Conservation (phyloP, 2,888 invertebrate species). For the Horisme vitalbata region DNA sequence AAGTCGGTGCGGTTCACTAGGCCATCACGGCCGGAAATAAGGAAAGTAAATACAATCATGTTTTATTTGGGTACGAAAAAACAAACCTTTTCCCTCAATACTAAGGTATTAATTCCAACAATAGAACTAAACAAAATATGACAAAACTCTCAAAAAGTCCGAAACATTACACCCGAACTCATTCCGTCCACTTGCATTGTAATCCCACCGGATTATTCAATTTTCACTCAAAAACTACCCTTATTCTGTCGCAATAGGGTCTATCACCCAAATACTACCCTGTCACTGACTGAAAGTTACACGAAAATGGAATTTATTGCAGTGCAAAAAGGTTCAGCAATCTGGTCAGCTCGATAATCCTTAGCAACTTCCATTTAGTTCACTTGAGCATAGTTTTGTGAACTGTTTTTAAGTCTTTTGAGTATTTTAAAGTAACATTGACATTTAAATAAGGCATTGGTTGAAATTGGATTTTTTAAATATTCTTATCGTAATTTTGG, state of each 20-base stretch:
- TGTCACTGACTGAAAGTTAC: neutral
- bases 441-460: neutral
- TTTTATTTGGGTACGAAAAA: too few relatives aligned
- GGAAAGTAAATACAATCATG: too few relatives aligned
- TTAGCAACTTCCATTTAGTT: slow-evolving; percentile 9
- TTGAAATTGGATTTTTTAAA: slow-evolving; percentile 1
- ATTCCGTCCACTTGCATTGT: slow-evolving; percentile 14
- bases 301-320: slow-evolving; percentile 6
- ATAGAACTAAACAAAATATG: slow-evolving; percentile 14
- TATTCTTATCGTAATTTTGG: too few relatives aligned
- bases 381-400: slow-evolving; percentile 11
- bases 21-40: too few relatives aligned
- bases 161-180: slow-evolving; percentile 14
- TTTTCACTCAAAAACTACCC: slow-evolving; percentile 1
- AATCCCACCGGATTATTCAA: slow-evolving; percentile 21
- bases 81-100: too few relatives aligned
- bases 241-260: neutral
- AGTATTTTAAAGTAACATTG: neutral
- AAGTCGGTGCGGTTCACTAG: too few relatives aligned
- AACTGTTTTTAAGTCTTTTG: slow-evolving; percentile 3
- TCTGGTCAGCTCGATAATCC: neutral
- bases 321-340: slow-evolving; percentile 1
- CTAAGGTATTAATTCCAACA: too few relatives aligned
- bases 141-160: slow-evolving; percentile 11
- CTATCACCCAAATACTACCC: neutral